phyloP scores from a whole-genome alignment of 2,888 invertebrate genomes.

The Drosophila atroscutellata region DNA sequence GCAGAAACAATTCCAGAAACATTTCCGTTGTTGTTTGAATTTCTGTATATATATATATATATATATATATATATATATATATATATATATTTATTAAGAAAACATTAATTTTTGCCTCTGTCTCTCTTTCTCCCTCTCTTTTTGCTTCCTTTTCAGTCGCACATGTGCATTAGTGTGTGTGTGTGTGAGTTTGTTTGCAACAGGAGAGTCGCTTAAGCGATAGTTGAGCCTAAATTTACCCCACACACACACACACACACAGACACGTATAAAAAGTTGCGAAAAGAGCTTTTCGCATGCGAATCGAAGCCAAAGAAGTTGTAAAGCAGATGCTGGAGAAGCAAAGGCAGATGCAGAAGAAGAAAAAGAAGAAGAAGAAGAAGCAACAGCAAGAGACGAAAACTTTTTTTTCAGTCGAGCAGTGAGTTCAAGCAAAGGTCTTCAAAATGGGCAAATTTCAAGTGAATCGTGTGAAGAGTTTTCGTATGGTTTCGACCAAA shows the following conservation, averaged over 20 bases:
- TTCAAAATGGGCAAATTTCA: slow-evolving; percentile 13
- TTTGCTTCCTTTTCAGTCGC: slow-evolving; percentile 8
- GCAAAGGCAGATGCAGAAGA: background rate
- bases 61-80: background rate
- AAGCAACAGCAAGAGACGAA: slow-evolving; percentile 5
- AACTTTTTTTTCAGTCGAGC: background rate
- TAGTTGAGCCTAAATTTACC: slow-evolving; percentile 45
- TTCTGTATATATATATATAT: background rate
- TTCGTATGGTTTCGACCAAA: slow-evolving; percentile 3
- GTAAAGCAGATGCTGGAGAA: slow-evolving; percentile 15
- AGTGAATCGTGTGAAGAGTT: slow-evolving; percentile 35
- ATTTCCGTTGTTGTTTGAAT: slow-evolving; percentile 33
- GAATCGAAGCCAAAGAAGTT: slow-evolving; percentile 49
- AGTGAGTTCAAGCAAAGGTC: background rate
- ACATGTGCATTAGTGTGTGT: slow-evolving; percentile 7
- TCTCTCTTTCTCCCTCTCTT: slow-evolving; percentile 6
- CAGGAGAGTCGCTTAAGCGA: slow-evolving; percentile 38
- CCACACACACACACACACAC: slow-evolving; percentile 18
- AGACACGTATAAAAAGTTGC: slow-evolving; percentile 1
- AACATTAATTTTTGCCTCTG: slow-evolving; percentile 14
- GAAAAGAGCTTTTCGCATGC: slow-evolving; percentile 20
- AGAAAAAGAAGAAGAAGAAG: background rate
- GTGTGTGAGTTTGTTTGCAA: background rate
- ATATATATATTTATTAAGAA: background rate
- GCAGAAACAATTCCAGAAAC: slow-evolving; percentile 34